A percentile compares a stretch with the other conserved stretches of the same genome.
Conservation (phyloP, 2,888 invertebrate genomes). For the Tenodera sinensis region DNA sequence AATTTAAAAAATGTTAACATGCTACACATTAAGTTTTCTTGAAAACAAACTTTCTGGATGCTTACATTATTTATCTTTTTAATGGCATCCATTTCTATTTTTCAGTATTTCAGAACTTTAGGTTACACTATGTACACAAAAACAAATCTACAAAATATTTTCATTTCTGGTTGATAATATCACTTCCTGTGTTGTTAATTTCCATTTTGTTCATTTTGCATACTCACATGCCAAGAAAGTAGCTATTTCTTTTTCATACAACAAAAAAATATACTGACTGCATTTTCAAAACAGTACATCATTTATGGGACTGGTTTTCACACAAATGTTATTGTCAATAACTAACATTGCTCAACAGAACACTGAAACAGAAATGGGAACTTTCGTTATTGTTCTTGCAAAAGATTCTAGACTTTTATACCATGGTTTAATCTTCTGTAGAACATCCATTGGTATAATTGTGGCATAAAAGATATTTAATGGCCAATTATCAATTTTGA, state of each 20-base stretch:
- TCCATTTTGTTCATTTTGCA: neutral
- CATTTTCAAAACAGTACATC: neutral
- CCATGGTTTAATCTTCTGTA: too few relatives aligned
- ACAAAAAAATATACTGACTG: neutral
- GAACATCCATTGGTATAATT: too few relatives aligned
- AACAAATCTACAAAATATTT: neutral
- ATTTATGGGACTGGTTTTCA: neutral
- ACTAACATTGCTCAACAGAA: neutral
- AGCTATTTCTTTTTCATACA: neutral
- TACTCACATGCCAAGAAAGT: neutral
- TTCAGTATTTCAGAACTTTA: neutral
- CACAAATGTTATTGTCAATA: neutral
- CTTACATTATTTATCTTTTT: neutral
- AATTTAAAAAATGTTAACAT: neutral
- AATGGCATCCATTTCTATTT: neutral
- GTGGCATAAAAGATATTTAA: too few relatives aligned
- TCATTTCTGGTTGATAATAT: neutral
- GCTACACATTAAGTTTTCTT: neutral
- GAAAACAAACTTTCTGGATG: neutral
- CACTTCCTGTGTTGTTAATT: neutral
- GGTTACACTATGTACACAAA: neutral
- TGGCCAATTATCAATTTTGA: too few relatives aligned
- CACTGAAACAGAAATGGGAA: neutral
- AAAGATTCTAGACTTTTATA: too few relatives aligned
- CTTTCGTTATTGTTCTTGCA: too few relatives aligned